A percentile compares a stretch with the other conserved stretches of the same genome.
These are phyloP conservation scores for Erithacus rubecula DNA, from an alignment of 2,797 vertebrate species.

Conservation along the genomic window DNA sequence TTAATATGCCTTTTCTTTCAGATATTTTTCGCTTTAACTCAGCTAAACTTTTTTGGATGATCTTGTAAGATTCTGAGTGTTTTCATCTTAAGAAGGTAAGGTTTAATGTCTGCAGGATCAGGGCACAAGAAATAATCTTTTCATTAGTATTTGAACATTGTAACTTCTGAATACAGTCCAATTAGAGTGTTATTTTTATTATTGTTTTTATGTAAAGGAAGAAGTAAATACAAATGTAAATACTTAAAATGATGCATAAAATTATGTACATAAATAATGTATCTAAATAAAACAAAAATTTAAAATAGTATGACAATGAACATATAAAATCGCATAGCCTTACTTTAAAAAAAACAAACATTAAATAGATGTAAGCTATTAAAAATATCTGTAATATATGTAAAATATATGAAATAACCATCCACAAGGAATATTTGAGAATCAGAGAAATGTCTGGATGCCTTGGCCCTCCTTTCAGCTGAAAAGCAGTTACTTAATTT, in stretches of 20 bases:
- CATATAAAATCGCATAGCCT: not conserved
- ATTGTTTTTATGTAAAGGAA: not conserved
- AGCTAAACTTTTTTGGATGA: not conserved
- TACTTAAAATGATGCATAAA: not conserved
- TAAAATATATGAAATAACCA: not conserved
- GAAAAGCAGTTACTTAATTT: not conserved
- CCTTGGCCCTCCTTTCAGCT: not conserved
- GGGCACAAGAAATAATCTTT: not conserved
- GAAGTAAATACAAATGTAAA: not conserved
- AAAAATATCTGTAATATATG: not conserved
- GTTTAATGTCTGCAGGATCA: not conserved
- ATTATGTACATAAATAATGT: not conserved
- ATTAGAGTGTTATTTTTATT: not conserved
- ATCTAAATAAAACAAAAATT: not conserved
- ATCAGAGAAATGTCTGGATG: not conserved
- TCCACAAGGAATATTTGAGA: not conserved
- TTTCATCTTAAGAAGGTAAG: not conserved
- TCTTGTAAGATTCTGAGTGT: not conserved
- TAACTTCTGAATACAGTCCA: not conserved
- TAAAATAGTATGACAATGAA: not conserved
- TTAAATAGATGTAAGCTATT: not conserved
- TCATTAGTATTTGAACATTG: not conserved
- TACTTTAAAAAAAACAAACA: not conserved
- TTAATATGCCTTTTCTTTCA: not conserved
- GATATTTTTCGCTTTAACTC: not conserved